These are phyloP conservation scores for Chloroclysta siterata DNA, from an alignment of 2,888 invertebrate species.

Conservation along the genomic window DNA sequence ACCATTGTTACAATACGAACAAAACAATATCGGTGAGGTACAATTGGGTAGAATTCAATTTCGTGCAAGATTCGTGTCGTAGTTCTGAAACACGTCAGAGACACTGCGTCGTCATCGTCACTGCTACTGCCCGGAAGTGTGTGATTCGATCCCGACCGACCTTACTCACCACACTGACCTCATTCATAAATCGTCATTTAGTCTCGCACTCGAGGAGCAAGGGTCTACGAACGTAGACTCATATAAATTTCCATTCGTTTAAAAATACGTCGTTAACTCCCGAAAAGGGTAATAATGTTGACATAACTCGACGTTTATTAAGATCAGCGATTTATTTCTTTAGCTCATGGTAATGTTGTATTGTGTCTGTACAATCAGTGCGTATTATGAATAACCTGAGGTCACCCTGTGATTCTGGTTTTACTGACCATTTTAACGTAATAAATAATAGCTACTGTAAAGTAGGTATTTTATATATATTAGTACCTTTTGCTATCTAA, in stretches of 20 bases:
- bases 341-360: constrained; percentile 3
- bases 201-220: constrained; percentile 70
- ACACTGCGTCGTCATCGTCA: not conserved
- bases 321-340: constrained; percentile 14
- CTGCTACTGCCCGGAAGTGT: constrained; percentile 20
- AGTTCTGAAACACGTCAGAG: not conserved
- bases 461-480: not conserved
- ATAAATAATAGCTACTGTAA: not conserved
- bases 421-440: not conserved
- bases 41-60: not conserved
- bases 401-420: not conserved
- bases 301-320: constrained; percentile 32
- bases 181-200: constrained; percentile 82
- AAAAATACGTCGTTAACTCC: constrained; percentile 38
- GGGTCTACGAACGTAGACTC: constrained; percentile 57
- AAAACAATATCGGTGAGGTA: too few relatives aligned
- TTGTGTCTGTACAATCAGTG: not conserved
- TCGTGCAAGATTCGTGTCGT: not conserved
- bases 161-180: constrained; percentile 76
- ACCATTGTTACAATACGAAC: too few relatives aligned
- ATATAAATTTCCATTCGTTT: constrained; percentile 45
- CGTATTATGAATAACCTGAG: not conserved
- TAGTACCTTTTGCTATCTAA: too few relatives aligned
- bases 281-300: constrained; percentile 32
- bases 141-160: constrained; percentile 46